Evolutionary conservation across 2,797 vertebrate genomes (phyloP).

Genomic region (Hafferia zeledoni): DNA sequence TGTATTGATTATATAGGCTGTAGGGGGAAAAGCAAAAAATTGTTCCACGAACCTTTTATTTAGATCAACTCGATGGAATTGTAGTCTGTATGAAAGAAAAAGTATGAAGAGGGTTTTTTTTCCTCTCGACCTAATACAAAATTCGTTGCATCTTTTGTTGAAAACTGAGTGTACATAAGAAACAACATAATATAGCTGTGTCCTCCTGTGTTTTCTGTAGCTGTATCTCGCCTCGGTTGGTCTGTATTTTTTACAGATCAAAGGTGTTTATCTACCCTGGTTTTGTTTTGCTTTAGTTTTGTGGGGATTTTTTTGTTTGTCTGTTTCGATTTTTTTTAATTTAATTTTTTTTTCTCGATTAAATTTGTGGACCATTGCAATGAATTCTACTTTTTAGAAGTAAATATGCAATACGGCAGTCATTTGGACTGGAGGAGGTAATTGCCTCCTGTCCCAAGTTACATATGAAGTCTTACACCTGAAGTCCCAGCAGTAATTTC

Average conservation of each 20-base stretch:
- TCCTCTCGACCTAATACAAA: accelerated
- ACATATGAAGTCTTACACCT: accelerated
- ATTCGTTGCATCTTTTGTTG: background rate
- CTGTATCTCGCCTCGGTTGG: background rate
- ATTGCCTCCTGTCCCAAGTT: accelerated
- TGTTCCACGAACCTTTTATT: background rate
- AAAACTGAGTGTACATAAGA: background rate
- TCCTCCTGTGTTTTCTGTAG: background rate
- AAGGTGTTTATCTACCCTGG: background rate
- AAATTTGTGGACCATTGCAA: background rate
- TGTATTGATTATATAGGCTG: background rate
- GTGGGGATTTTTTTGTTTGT: background rate
- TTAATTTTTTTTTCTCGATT: too few species aligned
- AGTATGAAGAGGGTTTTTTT: background rate
- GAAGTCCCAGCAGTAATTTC: background rate
- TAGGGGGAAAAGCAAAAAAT: background rate
- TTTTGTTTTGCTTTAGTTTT: background rate
- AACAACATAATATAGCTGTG: accelerated
- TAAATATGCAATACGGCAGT: background rate
- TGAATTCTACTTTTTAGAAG: background rate
- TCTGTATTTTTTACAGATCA: background rate
- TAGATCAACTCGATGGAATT: background rate
- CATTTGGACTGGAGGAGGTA: background rate
- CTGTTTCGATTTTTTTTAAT: background rate
- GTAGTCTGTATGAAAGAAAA: background rate